Evolutionary conservation across 2,888 invertebrate species (phyloP).

Genomic region (Metopia argyrocephala): DNA sequence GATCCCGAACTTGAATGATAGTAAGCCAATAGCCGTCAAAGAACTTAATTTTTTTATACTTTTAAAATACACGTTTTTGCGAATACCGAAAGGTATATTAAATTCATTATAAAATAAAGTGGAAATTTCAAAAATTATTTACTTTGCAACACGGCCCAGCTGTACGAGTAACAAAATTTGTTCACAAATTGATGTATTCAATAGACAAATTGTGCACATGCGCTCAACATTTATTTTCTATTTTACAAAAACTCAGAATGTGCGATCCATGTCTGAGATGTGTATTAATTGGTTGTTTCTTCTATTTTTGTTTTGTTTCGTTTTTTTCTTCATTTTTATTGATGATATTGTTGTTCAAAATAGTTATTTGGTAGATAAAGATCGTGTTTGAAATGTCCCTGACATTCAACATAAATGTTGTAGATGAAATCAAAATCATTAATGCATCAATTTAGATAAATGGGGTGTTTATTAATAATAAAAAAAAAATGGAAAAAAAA

Average conservation of each 20-base stretch:
- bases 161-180: too few species aligned
- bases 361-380: conserved; percentile 5
- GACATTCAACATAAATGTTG: conserved; percentile 65
- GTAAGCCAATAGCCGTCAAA: too few species aligned
- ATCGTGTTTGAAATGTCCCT: conserved; percentile 61
- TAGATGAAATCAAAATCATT: conserved; percentile 17
- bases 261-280: conserved; percentile 12
- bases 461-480: conserved; percentile 21
- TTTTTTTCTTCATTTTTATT: neutral
- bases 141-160: too few species aligned
- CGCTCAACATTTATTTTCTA: neutral
- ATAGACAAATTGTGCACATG: conserved; percentile 49
- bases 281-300: conserved; percentile 13
- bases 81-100: too few species aligned
- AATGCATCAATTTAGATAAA: conserved; percentile 27
- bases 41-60: too few species aligned
- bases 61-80: too few species aligned
- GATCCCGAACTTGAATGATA: too few species aligned
- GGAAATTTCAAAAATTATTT: too few species aligned
- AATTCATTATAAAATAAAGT: too few species aligned
- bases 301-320: neutral
- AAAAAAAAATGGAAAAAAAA: conserved; percentile 12
- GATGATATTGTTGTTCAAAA: neutral
- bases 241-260: neutral
- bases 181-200: conserved; percentile 34